A percentile compares a stretch with the other conserved stretches of the same genome.
Conservation (phyloP, 2,888 invertebrate species). For the Acanthopleura granulata region DNA sequence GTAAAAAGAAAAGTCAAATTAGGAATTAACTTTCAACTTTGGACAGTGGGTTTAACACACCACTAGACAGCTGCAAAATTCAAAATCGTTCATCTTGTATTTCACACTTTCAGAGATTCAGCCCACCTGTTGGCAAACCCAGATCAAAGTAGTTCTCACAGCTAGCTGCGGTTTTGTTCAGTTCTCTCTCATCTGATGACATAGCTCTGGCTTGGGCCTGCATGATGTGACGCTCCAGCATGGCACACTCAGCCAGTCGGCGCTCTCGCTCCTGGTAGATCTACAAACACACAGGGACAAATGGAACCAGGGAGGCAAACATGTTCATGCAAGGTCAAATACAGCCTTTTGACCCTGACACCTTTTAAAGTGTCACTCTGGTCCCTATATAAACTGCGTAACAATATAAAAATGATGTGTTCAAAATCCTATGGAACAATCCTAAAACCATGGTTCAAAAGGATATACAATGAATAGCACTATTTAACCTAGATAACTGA, state of each 20-base stretch:
- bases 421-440: too few relatives aligned
- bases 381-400: too few relatives aligned
- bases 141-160: constrained; percentile 57
- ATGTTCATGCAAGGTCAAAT: background rate
- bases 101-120: background rate
- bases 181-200: constrained; percentile 66
- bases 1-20: too few relatives aligned
- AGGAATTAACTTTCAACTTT: too few relatives aligned
- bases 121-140: constrained; percentile 65
- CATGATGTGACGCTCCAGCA: constrained; percentile 68
- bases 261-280: constrained; percentile 63
- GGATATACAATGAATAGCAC: too few relatives aligned
- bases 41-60: too few relatives aligned
- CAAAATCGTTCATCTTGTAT: background rate
- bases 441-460: too few relatives aligned
- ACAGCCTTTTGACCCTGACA: too few relatives aligned
- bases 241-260: constrained; percentile 65
- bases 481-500: too few relatives aligned
- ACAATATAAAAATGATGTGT: too few relatives aligned
- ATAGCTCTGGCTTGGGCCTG: constrained; percentile 68
- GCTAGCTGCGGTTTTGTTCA: constrained; percentile 49
- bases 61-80: too few relatives aligned
- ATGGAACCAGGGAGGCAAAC: background rate
- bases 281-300: constrained; percentile 36
- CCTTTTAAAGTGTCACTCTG: too few relatives aligned